phyloP scores from a whole-genome alignment of 2,113 vertebrate species.

The Onychostoma macrolepis region DNA sequence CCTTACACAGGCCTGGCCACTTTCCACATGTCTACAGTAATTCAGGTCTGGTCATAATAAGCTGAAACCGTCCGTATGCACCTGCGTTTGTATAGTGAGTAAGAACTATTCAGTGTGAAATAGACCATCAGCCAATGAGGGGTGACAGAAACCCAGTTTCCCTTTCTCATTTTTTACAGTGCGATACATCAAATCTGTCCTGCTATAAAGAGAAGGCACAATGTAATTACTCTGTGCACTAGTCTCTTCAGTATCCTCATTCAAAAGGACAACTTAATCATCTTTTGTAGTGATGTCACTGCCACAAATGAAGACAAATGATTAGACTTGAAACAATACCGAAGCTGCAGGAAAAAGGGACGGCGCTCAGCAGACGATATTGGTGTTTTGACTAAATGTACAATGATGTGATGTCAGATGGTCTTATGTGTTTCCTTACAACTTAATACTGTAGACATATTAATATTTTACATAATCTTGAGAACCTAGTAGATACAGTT shows the following conservation, averaged over 20 bases:
- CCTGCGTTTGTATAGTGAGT: constrained; percentile 31
- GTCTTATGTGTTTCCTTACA: background rate
- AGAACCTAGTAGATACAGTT: background rate
- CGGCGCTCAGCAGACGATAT: background rate
- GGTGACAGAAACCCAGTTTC: constrained; percentile 45
- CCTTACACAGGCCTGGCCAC: background rate
- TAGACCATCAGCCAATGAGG: constrained; percentile 41
- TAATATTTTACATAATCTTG: background rate
- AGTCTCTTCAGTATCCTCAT: constrained; percentile 41
- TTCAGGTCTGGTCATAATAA: constrained; percentile 2
- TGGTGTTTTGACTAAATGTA: constrained; percentile 30
- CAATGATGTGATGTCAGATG: constrained; percentile 14
- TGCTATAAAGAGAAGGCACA: constrained; percentile 39
- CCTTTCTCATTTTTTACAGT: background rate
- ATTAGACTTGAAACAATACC: constrained; percentile 27
- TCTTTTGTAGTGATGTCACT: constrained; percentile 52
- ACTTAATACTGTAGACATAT: background rate
- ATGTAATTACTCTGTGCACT: constrained; percentile 51
- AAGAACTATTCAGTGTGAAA: constrained; percentile 35
- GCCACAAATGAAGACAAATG: constrained; percentile 54
- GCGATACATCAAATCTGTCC: constrained; percentile 54
- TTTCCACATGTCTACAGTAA: constrained; percentile 9
- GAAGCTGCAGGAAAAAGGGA: background rate
- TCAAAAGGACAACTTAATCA: constrained; percentile 58
- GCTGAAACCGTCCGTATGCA: background rate